Conservation (phyloP, 1,140 invertebrate species). For the Lepidurus packardi region DNA sequence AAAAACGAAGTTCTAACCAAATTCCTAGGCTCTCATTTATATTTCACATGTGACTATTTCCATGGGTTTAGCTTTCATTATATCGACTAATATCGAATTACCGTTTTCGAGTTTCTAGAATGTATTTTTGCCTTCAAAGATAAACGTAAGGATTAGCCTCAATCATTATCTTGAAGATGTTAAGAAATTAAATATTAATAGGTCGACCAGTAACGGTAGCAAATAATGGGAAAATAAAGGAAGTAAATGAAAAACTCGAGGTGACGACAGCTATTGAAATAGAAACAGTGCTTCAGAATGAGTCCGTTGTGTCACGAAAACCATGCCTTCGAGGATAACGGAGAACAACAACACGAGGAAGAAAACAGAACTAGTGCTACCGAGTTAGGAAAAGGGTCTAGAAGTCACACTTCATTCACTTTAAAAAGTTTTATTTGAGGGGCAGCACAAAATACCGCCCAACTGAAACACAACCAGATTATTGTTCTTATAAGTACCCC, state of each 20-base stretch:
- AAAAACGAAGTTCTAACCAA: not conserved
- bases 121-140: not conserved
- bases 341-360: not conserved
- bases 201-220: not conserved
- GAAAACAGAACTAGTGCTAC: not conserved
- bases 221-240: not conserved
- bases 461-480: too few relatives aligned
- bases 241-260: not conserved
- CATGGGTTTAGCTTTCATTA: not conserved
- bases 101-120: not conserved
- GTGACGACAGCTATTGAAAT: not conserved
- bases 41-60: not conserved
- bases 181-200: not conserved
- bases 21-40: not conserved
- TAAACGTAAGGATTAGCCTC: not conserved
- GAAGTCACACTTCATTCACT: too few relatives aligned
- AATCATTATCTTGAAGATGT: not conserved
- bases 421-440: too few relatives aligned
- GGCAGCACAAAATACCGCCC: too few relatives aligned
- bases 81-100: slow-evolving; percentile 1
- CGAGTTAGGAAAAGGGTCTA: not conserved
- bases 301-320: not conserved
- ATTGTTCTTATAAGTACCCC: too few relatives aligned
- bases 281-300: not conserved
- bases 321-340: not conserved